Percentiles rank a stretch among this genome's conserved stretches.
phyloP scores from a whole-genome alignment of 2,888 invertebrate species.

The Lamellibrachia satsuma region DNA sequence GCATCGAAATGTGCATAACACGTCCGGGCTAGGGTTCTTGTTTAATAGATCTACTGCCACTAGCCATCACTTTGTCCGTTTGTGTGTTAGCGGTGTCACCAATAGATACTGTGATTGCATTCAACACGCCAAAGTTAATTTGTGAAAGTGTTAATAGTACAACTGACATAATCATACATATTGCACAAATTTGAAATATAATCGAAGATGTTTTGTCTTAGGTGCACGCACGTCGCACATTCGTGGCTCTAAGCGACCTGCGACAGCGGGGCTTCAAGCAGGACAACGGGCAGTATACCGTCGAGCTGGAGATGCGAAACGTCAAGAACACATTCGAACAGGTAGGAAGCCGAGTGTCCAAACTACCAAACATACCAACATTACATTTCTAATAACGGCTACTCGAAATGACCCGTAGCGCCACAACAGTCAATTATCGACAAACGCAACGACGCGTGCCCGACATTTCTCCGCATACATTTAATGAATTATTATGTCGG shows the following conservation, averaged over 20 bases:
- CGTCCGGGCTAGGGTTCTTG: too few species aligned
- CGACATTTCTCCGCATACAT: not conserved
- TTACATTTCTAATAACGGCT: not conserved
- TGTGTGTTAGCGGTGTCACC: too few species aligned
- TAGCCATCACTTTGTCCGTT: too few species aligned
- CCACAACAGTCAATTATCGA: not conserved
- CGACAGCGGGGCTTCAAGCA: slow-evolving; percentile 76
- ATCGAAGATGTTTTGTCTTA: slow-evolving; percentile 25
- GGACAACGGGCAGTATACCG: slow-evolving; percentile 81
- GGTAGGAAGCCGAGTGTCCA: slow-evolving; percentile 64
- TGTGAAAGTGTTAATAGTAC: not conserved
- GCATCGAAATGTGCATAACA: too few species aligned
- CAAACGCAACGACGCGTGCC: not conserved
- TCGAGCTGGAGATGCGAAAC: slow-evolving; percentile 81
- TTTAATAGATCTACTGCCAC: too few species aligned
- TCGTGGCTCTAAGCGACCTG: slow-evolving; percentile 60
- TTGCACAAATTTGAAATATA: not conserved
- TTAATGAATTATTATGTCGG: not conserved
- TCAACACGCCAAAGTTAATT: too few species aligned
- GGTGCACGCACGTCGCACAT: slow-evolving; percentile 59
- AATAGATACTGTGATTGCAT: too few species aligned
- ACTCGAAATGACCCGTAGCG: not conserved
- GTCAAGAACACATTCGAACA: slow-evolving; percentile 80
- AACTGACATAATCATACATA: not conserved
- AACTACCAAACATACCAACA: not conserved